Conservation (phyloP, 2,888 invertebrate species). For the Campoplex capitator region DNA sequence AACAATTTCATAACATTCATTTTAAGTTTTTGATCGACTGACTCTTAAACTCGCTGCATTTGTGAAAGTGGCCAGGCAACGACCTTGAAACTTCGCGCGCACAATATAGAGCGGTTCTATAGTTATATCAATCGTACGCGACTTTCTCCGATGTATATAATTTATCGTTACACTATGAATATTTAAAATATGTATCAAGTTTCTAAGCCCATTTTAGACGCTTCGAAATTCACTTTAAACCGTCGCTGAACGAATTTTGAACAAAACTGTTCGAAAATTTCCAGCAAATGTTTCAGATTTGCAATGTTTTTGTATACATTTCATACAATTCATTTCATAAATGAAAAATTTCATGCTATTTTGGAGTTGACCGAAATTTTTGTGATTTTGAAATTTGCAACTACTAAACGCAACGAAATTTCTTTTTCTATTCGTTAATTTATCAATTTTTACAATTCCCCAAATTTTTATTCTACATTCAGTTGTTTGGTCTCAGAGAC, state of each 20-base stretch:
- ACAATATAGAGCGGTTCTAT: constrained; percentile 15
- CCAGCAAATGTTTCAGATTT: neutral
- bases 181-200: neutral
- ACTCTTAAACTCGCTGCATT: neutral
- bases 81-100: constrained; percentile 37
- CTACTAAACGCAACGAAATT: neutral
- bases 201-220: neutral
- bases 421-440: neutral
- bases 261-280: neutral
- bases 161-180: neutral
- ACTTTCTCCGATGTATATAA: constrained; percentile 12
- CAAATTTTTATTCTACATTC: too few species aligned
- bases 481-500: too few species aligned
- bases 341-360: too few species aligned
- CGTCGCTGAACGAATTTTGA: neutral
- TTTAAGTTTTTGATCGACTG: neutral
- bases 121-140: neutral
- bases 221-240: neutral
- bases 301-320: neutral
- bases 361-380: too few species aligned
- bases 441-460: neutral
- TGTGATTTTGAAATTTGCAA: too few species aligned
- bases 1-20: neutral
- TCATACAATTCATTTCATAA: neutral
- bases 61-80: constrained; percentile 31